Evolutionary conservation across 2,888 invertebrate species (phyloP).

Genomic region (Spilosoma lubricipeda): DNA sequence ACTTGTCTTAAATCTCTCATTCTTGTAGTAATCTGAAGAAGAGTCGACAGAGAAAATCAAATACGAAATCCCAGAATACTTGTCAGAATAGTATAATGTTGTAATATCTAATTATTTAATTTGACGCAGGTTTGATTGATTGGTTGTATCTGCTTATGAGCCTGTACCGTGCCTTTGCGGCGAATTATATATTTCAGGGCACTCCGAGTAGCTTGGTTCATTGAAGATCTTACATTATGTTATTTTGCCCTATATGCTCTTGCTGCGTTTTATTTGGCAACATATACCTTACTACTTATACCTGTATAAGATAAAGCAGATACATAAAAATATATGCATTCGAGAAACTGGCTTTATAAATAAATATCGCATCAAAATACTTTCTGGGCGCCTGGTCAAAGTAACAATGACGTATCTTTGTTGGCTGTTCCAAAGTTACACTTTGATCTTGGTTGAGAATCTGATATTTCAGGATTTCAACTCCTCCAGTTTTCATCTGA

Average conservation of each 20-base stretch:
- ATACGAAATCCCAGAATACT: too few relatives aligned
- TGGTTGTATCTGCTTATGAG: too few relatives aligned
- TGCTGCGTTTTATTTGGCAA: neutral
- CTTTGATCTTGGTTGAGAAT: too few relatives aligned
- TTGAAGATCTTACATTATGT: neutral
- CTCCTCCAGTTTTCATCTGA: too few relatives aligned
- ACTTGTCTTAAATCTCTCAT: too few relatives aligned
- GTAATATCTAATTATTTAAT: too few relatives aligned
- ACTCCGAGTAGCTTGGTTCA: neutral
- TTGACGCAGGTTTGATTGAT: too few relatives aligned
- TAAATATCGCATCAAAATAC: neutral
- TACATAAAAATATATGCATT: neutral
- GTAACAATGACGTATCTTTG: neutral
- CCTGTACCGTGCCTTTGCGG: neutral
- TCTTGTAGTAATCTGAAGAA: too few relatives aligned
- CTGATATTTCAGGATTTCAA: too few relatives aligned
- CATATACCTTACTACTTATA: neutral
- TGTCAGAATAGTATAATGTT: too few relatives aligned
- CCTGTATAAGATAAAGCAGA: neutral
- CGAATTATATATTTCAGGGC: neutral
- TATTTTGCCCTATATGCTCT: too few relatives aligned
- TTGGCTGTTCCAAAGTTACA: neutral
- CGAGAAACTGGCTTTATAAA: constrained; percentile 3
- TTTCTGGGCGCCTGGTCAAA: neutral
- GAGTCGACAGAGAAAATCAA: too few relatives aligned